A percentile compares a stretch with the other conserved stretches of the same genome.
These are phyloP conservation scores for Calidris pugnax DNA, from an alignment of 2,113 vertebrate species.

Conservation along the genomic window DNA sequence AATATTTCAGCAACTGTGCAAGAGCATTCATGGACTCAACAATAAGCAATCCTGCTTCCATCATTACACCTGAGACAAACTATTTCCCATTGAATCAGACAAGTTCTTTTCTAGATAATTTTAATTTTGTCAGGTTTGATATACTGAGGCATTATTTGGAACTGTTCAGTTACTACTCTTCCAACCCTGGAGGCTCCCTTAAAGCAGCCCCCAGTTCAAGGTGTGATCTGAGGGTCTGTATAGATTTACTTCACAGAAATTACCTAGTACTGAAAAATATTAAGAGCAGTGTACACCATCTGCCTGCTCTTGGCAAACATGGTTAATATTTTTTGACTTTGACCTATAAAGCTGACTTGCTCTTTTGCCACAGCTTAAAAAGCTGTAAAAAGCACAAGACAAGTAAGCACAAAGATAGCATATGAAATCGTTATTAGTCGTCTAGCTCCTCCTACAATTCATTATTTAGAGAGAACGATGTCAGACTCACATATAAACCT, in stretches of 20 bases:
- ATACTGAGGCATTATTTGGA: neutral
- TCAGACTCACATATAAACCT: neutral
- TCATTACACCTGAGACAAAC: neutral
- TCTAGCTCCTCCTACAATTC: neutral
- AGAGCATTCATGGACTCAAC: neutral
- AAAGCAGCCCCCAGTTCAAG: neutral
- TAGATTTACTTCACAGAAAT: neutral
- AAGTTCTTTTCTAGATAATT: neutral
- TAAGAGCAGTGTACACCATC: neutral
- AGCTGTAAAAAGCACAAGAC: neutral
- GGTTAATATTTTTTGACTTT: neutral
- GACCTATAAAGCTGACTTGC: neutral
- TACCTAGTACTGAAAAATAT: neutral
- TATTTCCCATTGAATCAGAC: neutral
- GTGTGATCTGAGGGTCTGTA: neutral
- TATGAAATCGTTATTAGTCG: neutral
- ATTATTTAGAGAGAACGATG: neutral
- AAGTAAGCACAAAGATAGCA: neutral
- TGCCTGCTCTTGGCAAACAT: neutral
- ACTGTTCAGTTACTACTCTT: neutral
- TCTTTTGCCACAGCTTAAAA: neutral
- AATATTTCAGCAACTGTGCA: neutral
- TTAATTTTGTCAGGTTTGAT: neutral
- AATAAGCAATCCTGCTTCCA: neutral
- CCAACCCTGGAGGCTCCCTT: neutral